phyloP scores from a whole-genome alignment of 2,888 invertebrate species.

The Amphipyra berbera region DNA sequence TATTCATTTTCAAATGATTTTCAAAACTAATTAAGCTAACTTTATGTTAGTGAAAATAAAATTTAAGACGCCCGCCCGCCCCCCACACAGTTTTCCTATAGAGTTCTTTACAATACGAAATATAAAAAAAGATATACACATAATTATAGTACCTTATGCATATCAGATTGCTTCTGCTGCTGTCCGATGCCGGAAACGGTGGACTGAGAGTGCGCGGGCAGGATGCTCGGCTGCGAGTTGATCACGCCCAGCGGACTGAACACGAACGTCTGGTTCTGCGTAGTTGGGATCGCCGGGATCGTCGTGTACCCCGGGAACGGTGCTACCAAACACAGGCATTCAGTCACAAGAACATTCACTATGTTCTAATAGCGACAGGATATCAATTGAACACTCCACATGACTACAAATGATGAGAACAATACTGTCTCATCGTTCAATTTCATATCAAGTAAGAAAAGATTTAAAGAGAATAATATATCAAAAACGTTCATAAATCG shows the following conservation, averaged over 20 bases:
- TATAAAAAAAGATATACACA: too few relatives aligned
- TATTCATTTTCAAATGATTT: too few relatives aligned
- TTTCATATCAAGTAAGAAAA: constrained; percentile 10
- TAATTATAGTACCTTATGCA: constrained; percentile 91
- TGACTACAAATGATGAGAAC: constrained; percentile 25
- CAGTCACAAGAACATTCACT: background rate
- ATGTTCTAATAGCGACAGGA: too few relatives aligned
- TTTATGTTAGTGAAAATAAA: too few relatives aligned
- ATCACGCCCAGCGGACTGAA: constrained; percentile 93
- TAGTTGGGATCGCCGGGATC: constrained; percentile 93
- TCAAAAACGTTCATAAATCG: constrained; percentile 7
- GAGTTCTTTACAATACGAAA: too few relatives aligned
- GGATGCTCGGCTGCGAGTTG: constrained; percentile 92
- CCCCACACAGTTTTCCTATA: too few relatives aligned
- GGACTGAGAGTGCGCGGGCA: constrained; percentile 90
- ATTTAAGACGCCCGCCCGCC: too few relatives aligned
- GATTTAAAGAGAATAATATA: constrained; percentile 5
- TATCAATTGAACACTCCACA: constrained; percentile 24
- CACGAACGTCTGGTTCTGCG: constrained; percentile 94
- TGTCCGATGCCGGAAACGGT: constrained; percentile 85
- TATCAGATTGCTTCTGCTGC: constrained; percentile 90
- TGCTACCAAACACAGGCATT: constrained; percentile 69
- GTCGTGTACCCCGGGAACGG: constrained; percentile 94
- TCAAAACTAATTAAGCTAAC: too few relatives aligned
- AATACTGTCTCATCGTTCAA: background rate